Percentiles rank a stretch among this genome's conserved stretches.
Conservation (phyloP, 1,140 invertebrate genomes). For the Drosophila persimilis region DNA sequence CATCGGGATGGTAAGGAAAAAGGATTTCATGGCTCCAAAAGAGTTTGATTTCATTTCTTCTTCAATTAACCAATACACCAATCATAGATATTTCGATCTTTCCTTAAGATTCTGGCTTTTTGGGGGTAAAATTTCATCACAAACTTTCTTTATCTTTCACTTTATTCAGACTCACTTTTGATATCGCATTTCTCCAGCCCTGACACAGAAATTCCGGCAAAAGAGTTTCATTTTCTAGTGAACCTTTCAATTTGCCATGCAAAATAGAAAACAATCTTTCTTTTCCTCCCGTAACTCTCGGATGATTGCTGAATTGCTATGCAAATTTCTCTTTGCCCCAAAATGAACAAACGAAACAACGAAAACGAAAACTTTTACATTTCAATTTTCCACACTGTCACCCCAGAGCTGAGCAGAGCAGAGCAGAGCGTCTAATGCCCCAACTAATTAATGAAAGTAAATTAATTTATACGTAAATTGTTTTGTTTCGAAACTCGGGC, state of each 20-base stretch:
- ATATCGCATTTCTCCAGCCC: not conserved
- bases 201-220: slow-evolving; percentile 3
- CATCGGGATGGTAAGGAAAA: no score
- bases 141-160: not conserved
- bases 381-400: slow-evolving; percentile 66
- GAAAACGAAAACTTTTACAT: slow-evolving; percentile 60
- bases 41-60: not conserved
- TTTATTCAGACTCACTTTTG: not conserved
- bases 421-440: slow-evolving; percentile 50
- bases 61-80: no score
- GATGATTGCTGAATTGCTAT: slow-evolving; percentile 49
- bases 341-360: slow-evolving; percentile 31
- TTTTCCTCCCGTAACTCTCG: not conserved
- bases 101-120: not conserved
- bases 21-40: no score
- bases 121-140: not conserved
- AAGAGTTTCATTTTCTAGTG: slow-evolving; percentile 26
- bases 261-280: slow-evolving; percentile 29
- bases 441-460: slow-evolving; percentile 75
- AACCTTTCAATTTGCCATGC: slow-evolving; percentile 38
- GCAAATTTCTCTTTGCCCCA: slow-evolving; percentile 49
- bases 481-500: slow-evolving; percentile 65
- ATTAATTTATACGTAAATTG: slow-evolving; percentile 78
- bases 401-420: slow-evolving; percentile 13
- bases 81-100: no score